Conservation (phyloP, 2,113 vertebrate species). For the Nipponia nippon region DNA sequence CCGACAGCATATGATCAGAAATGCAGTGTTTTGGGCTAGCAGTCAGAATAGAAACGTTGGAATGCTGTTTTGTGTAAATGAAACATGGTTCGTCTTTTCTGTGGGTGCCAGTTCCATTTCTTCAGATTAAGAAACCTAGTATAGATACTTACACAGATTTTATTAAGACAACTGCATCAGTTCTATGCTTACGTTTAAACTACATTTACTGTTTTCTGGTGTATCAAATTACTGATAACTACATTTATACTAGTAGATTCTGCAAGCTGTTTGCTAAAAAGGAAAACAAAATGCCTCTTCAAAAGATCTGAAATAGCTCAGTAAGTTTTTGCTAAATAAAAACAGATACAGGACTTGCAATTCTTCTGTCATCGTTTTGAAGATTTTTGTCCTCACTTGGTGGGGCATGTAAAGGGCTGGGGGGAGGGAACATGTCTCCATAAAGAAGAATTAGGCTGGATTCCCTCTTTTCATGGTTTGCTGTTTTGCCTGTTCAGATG, state of each 20-base stretch:
- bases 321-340: not conserved
- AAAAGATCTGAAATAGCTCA: not conserved
- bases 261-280: not conserved
- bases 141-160: not conserved
- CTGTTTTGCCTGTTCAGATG: not conserved
- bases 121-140: not conserved
- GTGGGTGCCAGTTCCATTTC: not conserved
- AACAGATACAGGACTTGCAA: not conserved
- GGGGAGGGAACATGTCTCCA: not conserved
- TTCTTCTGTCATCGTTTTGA: not conserved
- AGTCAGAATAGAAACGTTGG: not conserved
- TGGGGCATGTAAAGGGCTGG: not conserved
- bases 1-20: not conserved
- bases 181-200: not conserved
- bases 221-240: not conserved
- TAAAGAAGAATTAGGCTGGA: not conserved
- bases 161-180: not conserved
- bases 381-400: not conserved
- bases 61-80: not conserved
- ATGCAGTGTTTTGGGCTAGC: not conserved
- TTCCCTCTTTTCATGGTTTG: not conserved
- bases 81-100: fast-evolving
- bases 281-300: not conserved
- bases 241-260: not conserved
- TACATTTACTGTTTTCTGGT: not conserved